Percentiles rank a stretch among this genome's conserved stretches.
Evolutionary conservation across 2,888 invertebrate species (phyloP).

Genomic region (Rhabditoides inermis): DNA sequence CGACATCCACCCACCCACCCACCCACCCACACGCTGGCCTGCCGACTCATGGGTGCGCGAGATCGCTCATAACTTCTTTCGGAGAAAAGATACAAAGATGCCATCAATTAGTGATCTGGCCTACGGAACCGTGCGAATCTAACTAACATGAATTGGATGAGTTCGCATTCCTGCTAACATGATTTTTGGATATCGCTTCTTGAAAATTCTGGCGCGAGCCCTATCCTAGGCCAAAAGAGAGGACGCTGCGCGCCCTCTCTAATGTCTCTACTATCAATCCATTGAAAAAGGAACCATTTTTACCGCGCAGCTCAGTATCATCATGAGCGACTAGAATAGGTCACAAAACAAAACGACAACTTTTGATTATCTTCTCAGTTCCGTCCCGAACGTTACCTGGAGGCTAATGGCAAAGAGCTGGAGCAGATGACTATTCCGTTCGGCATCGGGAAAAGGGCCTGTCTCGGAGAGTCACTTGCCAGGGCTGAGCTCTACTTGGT

Average conservation of each 20-base stretch:
- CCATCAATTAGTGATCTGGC: conserved; percentile 21
- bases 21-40: too few relatives aligned
- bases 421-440: conserved; percentile 21
- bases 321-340: conserved; percentile 15
- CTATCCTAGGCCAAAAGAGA: too few relatives aligned
- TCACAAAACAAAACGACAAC: conserved; percentile 9
- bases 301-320: conserved; percentile 16
- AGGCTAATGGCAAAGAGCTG: conserved; percentile 6
- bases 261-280: conserved; percentile 8
- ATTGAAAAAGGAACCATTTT: too few relatives aligned
- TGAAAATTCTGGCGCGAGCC: conserved; percentile 1
- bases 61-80: too few relatives aligned
- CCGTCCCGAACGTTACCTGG: conserved; percentile 18
- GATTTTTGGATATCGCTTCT: not conserved
- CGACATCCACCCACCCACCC: too few relatives aligned
- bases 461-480: conserved; percentile 27
- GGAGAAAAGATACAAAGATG: not conserved
- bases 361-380: conserved; percentile 12
- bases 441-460: conserved; percentile 25
- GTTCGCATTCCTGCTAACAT: conserved; percentile 1
- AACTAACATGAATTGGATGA: conserved; percentile 10
- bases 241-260: conserved; percentile 12
- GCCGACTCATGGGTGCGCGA: too few relatives aligned
- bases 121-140: conserved; percentile 20
- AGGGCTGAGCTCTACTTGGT: conserved; percentile 28